Percentiles rank a stretch among this genome's conserved stretches.
These are phyloP conservation scores for Corythornis madagascariensis DNA, from an alignment of 2,113 vertebrate species.

Conservation along the genomic window DNA sequence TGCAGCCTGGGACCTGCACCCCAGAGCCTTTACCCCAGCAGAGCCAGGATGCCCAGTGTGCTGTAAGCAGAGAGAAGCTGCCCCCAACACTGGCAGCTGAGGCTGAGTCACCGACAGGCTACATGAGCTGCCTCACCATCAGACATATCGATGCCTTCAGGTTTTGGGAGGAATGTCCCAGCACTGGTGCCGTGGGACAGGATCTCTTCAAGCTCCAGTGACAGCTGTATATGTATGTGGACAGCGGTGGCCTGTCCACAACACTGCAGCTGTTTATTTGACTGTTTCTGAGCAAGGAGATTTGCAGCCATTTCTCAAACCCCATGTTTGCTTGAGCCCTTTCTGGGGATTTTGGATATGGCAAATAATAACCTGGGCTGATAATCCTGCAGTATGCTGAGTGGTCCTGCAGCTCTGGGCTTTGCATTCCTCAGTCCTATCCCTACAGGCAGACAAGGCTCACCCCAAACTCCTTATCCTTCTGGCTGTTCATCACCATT, in stretches of 20 bases:
- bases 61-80: not conserved
- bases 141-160: accelerated
- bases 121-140: not conserved
- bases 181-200: not conserved
- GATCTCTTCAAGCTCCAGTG: accelerated
- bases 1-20: not conserved
- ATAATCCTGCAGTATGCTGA: not conserved
- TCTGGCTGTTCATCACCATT: not conserved
- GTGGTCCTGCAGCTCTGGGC: not conserved
- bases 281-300: not conserved
- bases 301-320: not conserved
- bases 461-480: not conserved
- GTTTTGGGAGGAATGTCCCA: not conserved
- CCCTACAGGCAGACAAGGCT: not conserved
- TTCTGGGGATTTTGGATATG: not conserved
- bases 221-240: not conserved
- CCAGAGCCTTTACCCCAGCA: not conserved
- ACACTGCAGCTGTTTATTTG: not conserved
- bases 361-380: not conserved
- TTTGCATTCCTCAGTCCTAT: not conserved
- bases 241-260: not conserved
- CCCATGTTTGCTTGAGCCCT: not conserved
- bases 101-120: not conserved
- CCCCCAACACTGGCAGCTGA: not conserved
- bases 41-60: not conserved